phyloP scores from a whole-genome alignment of 2,797 vertebrate species.

The Anabacerthia variegaticeps region DNA sequence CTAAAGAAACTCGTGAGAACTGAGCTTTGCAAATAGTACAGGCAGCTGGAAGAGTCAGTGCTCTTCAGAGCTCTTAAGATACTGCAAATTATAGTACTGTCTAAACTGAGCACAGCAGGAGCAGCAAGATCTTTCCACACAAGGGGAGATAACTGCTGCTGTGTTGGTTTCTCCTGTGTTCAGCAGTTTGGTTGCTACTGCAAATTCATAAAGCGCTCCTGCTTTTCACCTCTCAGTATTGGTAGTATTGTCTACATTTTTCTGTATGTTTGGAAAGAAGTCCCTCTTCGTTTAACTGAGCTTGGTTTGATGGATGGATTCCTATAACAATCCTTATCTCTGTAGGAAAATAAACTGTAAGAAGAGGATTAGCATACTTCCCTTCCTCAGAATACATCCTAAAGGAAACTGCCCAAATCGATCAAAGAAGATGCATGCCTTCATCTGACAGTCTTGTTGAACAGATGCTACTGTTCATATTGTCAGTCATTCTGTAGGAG shows the following conservation, averaged over 20 bases:
- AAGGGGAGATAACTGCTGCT: not conserved
- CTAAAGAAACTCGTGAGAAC: not conserved
- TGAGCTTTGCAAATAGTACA: not conserved
- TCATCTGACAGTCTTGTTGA: not conserved
- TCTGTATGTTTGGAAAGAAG: not conserved
- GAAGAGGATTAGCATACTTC: not conserved
- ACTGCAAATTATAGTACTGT: not conserved
- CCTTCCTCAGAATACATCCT: not conserved
- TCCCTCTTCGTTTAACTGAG: not conserved
- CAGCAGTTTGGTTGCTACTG: not conserved
- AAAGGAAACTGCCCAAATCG: not conserved
- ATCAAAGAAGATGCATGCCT: not conserved
- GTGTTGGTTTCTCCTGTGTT: not conserved
- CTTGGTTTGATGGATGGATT: not conserved
- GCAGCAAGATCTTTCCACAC: not conserved
- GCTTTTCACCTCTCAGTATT: not conserved
- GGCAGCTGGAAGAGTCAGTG: not conserved
- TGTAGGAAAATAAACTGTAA: not conserved
- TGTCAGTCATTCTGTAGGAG: not conserved
- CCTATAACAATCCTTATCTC: not conserved
- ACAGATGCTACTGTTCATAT: not conserved
- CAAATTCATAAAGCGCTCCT: not conserved
- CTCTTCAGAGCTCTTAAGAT: not conserved
- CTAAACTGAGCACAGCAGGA: not conserved
- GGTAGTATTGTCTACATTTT: not conserved